phyloP scores from a whole-genome alignment of 92 coral and sea anemone genomes.

The Zoanthus solanderi region DNA sequence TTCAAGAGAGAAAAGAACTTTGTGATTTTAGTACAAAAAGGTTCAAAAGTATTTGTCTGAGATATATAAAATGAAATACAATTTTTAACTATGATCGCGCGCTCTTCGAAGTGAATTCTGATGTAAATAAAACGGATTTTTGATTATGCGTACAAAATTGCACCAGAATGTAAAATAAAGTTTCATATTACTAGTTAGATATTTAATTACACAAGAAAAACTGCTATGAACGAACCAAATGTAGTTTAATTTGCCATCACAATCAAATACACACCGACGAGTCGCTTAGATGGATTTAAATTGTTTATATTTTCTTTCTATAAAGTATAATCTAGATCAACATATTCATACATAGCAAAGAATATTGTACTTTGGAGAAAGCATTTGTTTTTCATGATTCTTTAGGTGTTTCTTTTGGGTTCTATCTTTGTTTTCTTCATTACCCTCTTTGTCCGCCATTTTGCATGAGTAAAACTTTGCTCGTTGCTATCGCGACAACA shows the following conservation, averaged over 20 bases:
- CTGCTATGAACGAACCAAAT: background rate
- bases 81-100: background rate
- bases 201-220: background rate
- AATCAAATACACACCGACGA: too few relatives aligned
- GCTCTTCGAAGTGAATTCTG: background rate
- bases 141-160: background rate
- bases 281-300: too few relatives aligned
- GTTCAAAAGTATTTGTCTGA: background rate
- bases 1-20: background rate
- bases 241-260: background rate
- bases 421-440: background rate
- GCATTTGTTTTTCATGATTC: background rate
- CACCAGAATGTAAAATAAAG: constrained; percentile 5
- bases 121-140: background rate
- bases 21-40: too few relatives aligned
- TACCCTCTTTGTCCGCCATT: background rate
- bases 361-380: too few relatives aligned
- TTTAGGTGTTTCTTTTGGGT: background rate
- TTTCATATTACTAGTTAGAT: constrained; percentile 2
- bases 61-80: background rate
- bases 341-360: too few relatives aligned
- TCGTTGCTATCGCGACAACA: constrained; percentile 5
- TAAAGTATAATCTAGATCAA: too few relatives aligned
- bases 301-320: too few relatives aligned
- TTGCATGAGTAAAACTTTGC: background rate